phyloP scores from a whole-genome alignment of 2,888 invertebrate genomes.

The Dasypogon diadema region DNA sequence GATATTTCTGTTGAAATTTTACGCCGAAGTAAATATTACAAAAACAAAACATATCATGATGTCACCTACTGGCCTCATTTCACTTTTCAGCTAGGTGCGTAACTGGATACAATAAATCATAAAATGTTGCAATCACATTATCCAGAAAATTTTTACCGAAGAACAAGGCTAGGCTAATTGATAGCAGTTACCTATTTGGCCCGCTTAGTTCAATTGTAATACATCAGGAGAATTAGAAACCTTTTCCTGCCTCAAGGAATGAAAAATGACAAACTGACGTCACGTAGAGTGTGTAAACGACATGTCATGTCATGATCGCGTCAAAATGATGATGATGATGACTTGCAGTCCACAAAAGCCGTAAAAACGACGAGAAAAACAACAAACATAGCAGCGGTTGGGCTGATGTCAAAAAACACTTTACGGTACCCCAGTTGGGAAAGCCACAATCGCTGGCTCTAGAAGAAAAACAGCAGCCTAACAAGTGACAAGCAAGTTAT shows the following conservation, averaged over 20 bases:
- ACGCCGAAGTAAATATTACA: no score
- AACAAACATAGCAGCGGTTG: slow-evolving; percentile 32
- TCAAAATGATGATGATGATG: slow-evolving; percentile 55
- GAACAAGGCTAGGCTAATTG: slow-evolving; percentile 30
- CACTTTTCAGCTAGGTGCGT: background rate
- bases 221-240: slow-evolving; percentile 6
- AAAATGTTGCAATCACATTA: slow-evolving; percentile 6
- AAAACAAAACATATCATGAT: no score
- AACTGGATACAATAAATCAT: slow-evolving; percentile 46
- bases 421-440: background rate
- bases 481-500: slow-evolving; percentile 15
- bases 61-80: slow-evolving; percentile 26
- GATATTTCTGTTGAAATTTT: no score
- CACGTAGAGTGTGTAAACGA: slow-evolving; percentile 55
- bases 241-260: slow-evolving; percentile 7
- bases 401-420: slow-evolving; percentile 19
- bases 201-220: slow-evolving; percentile 3
- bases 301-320: slow-evolving; percentile 55
- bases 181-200: slow-evolving; percentile 26
- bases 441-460: background rate
- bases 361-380: slow-evolving; percentile 24
- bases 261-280: slow-evolving; percentile 53
- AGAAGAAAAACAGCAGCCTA: background rate
- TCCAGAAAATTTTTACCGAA: slow-evolving; percentile 5
- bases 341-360: slow-evolving; percentile 50